Conservation (phyloP, 2,888 invertebrate species). For the Chloroclystis v-ata region DNA sequence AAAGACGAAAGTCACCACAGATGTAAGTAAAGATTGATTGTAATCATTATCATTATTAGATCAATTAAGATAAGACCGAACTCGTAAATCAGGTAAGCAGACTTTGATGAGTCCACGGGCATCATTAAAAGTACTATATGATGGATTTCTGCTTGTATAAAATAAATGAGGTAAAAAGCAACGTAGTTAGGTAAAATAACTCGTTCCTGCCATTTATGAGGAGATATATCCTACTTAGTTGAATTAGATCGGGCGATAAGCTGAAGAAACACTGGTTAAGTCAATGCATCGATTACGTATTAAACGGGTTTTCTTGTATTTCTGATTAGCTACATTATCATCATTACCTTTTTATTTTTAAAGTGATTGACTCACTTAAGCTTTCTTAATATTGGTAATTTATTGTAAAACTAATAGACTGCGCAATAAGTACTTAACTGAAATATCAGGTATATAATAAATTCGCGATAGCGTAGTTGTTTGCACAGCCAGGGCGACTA, state of each 20-base stretch:
- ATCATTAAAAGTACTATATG: conserved; percentile 19
- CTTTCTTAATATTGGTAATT: too few relatives aligned
- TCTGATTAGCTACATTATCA: too few relatives aligned
- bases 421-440: too few relatives aligned
- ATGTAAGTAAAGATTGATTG: conserved; percentile 1
- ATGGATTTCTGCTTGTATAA: conserved; percentile 16
- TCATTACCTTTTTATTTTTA: too few relatives aligned
- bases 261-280: too few relatives aligned
- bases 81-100: conserved; percentile 44
- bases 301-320: too few relatives aligned
- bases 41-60: conserved; percentile 45
- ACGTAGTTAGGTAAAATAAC: conserved; percentile 15
- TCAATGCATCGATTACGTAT: too few relatives aligned
- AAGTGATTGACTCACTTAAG: too few relatives aligned
- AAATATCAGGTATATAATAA: too few relatives aligned
- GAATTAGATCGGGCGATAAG: neutral
- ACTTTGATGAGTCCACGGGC: conserved; percentile 40
- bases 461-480: too few relatives aligned
- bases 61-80: conserved; percentile 49
- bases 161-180: conserved; percentile 16
- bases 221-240: neutral
- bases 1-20: conserved; percentile 1
- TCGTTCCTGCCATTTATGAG: conserved; percentile 7
- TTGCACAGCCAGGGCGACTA: too few relatives aligned
- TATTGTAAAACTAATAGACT: too few relatives aligned